phyloP scores from a whole-genome alignment of 2,888 invertebrate genomes.

The Andrena minutula region DNA sequence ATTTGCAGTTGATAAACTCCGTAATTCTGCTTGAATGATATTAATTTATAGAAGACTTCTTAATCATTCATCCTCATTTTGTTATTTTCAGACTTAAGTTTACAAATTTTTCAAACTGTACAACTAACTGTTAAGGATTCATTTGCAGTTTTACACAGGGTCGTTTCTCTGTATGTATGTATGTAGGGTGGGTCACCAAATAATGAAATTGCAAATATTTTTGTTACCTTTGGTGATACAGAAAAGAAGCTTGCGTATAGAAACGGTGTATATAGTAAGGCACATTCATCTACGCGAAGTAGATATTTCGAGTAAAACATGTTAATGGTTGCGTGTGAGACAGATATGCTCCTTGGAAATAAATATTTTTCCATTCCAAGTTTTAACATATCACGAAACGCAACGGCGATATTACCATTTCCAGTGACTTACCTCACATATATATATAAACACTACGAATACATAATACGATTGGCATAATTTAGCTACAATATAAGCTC shows the following conservation, averaged over 20 bases:
- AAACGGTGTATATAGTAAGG: background rate
- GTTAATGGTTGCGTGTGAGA: background rate
- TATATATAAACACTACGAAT: background rate
- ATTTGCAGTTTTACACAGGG: slow-evolving; percentile 55
- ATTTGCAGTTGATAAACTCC: slow-evolving; percentile 62
- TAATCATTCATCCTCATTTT: slow-evolving; percentile 54
- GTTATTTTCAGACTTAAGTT: slow-evolving; percentile 57
- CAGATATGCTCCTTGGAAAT: background rate
- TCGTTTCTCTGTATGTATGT: slow-evolving; percentile 24
- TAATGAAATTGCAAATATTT: slow-evolving; percentile 11
- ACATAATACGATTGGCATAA: slow-evolving; percentile 35
- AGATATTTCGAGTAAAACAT: too few relatives aligned
- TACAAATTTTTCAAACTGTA: slow-evolving; percentile 54
- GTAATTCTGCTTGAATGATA: slow-evolving; percentile 53
- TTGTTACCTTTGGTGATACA: slow-evolving; percentile 2
- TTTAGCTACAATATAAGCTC: slow-evolving; percentile 13
- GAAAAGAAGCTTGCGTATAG: background rate
- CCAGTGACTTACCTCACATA: background rate
- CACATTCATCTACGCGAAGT: too few relatives aligned
- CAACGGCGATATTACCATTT: background rate
- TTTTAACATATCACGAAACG: background rate
- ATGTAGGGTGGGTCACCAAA: slow-evolving; percentile 3
- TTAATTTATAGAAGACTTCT: slow-evolving; percentile 63
- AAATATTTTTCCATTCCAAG: background rate
- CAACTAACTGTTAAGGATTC: slow-evolving; percentile 61